Percentiles rank a stretch among this genome's conserved stretches.
Evolutionary conservation across 2,888 invertebrate species (phyloP).

Genomic region (Protophormia terraenovae): DNA sequence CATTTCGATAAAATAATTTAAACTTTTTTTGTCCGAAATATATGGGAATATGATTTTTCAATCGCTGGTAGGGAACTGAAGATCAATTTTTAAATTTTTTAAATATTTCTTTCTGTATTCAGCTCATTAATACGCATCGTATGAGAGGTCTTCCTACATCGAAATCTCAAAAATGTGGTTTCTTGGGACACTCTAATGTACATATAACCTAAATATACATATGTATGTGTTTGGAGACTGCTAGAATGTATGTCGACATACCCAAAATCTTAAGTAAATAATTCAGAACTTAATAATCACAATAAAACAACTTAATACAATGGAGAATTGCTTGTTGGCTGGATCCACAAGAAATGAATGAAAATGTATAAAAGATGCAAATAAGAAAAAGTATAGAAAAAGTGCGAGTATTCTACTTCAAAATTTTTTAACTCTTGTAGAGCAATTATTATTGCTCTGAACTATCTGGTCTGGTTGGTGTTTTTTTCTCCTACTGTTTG

Average conservation of each 20-base stretch:
- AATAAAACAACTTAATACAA: slow-evolving; percentile 36
- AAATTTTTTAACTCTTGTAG: background rate
- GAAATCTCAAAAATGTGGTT: too few species aligned
- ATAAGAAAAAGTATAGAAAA: background rate
- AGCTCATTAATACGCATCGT: too few species aligned
- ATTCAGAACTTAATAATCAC: slow-evolving; percentile 52
- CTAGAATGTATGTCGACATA: slow-evolving; percentile 12
- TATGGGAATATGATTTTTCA: too few species aligned
- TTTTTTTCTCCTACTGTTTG: background rate
- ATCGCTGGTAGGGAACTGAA: too few species aligned
- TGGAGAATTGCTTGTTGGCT: background rate
- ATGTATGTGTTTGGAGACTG: background rate
- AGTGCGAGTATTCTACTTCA: background rate
- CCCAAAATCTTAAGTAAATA: slow-evolving; percentile 47
- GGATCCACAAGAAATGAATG: background rate
- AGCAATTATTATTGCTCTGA: background rate
- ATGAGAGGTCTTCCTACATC: too few species aligned
- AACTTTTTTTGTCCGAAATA: too few species aligned
- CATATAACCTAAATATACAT: too few species aligned
- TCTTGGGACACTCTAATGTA: too few species aligned
- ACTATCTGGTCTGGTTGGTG: background rate
- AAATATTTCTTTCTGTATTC: too few species aligned
- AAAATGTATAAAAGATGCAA: background rate
- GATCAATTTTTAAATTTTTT: too few species aligned
- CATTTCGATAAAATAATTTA: too few species aligned